These are phyloP conservation scores for Coreoperca whiteheadi DNA, from an alignment of 2,113 vertebrate genomes.

Conservation along the genomic window DNA sequence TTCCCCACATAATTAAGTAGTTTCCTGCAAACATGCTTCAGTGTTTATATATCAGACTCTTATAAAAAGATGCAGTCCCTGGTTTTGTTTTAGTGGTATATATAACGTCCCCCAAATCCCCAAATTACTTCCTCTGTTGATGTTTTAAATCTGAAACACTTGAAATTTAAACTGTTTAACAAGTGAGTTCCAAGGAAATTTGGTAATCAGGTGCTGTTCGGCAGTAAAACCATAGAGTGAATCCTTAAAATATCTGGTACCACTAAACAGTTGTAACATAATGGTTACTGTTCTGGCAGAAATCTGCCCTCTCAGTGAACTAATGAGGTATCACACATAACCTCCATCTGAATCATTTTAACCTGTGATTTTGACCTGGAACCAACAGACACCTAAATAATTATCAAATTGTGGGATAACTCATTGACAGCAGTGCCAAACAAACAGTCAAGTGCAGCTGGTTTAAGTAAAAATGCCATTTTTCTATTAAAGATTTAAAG, in stretches of 20 bases:
- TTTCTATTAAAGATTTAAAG: constrained; percentile 23
- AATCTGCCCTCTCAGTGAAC: not conserved
- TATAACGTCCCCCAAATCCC: not conserved
- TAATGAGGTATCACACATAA: not conserved
- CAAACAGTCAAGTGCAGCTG: not conserved
- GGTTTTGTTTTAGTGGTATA: constrained; percentile 15
- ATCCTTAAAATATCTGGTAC: constrained; percentile 2
- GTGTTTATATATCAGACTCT: constrained; percentile 28
- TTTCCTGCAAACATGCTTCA: constrained; percentile 37
- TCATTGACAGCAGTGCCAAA: not conserved
- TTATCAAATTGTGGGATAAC: not conserved
- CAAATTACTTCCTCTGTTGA: not conserved
- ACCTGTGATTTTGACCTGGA: constrained; percentile 8
- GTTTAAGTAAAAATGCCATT: constrained; percentile 9
- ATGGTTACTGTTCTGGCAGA: not conserved
- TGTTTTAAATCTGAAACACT: not conserved
- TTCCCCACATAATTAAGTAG: constrained; percentile 3
- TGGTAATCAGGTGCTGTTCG: not conserved
- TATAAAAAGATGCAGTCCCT: constrained; percentile 17
- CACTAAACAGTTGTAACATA: not conserved
- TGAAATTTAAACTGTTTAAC: not conserved
- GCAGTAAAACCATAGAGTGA: not conserved
- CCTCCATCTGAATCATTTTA: not conserved
- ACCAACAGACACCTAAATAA: not conserved
- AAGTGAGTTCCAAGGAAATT: not conserved